Percentiles rank a stretch among this genome's conserved stretches.
phyloP scores from a whole-genome alignment of 2,797 vertebrate species.

The Neosilurus mollespiculum region DNA sequence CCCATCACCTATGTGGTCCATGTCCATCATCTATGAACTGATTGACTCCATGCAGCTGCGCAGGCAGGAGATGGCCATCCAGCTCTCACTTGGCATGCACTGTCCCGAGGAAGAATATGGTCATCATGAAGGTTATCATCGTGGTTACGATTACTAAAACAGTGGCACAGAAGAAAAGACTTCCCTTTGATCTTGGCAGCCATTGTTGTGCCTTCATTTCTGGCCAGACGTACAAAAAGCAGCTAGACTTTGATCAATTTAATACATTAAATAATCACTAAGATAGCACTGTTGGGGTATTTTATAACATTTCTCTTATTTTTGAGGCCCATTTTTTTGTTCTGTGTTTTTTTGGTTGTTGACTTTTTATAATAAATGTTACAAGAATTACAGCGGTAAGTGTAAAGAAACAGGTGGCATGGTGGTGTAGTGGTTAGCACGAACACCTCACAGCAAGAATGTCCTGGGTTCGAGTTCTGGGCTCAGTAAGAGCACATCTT shows the following conservation, averaged over 20 bases:
- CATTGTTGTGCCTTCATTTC: background rate
- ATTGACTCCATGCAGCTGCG: conserved; percentile 89
- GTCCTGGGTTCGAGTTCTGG: too few species aligned
- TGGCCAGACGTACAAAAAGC: background rate
- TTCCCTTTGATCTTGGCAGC: background rate
- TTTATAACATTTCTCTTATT: background rate
- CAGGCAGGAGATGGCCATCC: conserved; percentile 88
- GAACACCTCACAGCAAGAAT: too few species aligned
- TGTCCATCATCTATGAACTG: conserved; percentile 85
- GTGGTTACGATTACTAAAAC: conserved; percentile 12
- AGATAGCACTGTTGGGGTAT: conserved; percentile 10
- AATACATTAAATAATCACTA: background rate
- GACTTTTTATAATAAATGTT: background rate
- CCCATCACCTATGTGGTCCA: conserved; percentile 87
- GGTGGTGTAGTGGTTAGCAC: too few species aligned
- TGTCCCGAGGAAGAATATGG: conserved; percentile 84
- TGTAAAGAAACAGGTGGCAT: too few species aligned
- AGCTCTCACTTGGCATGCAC: conserved; percentile 84
- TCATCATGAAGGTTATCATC: conserved; percentile 67
- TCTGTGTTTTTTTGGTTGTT: background rate
- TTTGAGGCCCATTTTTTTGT: background rate
- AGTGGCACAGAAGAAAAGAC: background rate
- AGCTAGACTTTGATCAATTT: conserved; percentile 2
- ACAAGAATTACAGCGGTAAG: background rate
- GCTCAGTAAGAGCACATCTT: too few species aligned